Base-by-base conservation (phyloP, 2,888 invertebrate genomes). In the Copidosoma aretas region DNA sequence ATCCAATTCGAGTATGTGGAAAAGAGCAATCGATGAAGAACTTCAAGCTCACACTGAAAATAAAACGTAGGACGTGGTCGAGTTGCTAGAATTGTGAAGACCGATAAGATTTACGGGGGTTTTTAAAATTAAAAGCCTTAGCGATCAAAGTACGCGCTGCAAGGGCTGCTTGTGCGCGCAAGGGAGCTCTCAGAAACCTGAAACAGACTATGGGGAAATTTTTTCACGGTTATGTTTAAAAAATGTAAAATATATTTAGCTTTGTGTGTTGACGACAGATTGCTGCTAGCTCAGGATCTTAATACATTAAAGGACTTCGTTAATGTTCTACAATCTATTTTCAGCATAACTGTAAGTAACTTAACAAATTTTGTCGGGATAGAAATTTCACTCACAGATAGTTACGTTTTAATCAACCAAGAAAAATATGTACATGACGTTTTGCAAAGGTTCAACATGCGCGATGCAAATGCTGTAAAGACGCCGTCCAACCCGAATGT, bases 111-210 rank as follows among this genome's bases (percentile, higher is more conserved):
- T 25, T 51, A 61, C 59, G n/a, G 39, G 53, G 53, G 41, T 62
- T 10, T 62, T 62, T 43, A 22, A 4, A 41, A 3, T 62, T 14
- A 65, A 69, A 62, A 43, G 43, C 32, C 10, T 14, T 2, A 25
- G 49, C 1, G 49, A 17, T 15, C 22, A 52, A 5, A 17, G 17
- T 15, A 1, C 19, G 51, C 5, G 21, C 3, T 71, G 57, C 21
- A 71, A 70, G 49, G 69, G 4, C 32, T 69, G 12, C 19, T 69
- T 21, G 21, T 73, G 1, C 52, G 43, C 32, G 71, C 68, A 10
- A 52, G 59, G 52, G 66, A 61, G 1, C 71, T 56, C 15, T 21
- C 24, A 0, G 70, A 73, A 25, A 17, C 32, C 8, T 8, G 32
- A 8, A 32, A 32, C 32, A 32, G 3, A 32, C 32, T 32, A 32